Evolutionary conservation across 1,140 invertebrate species (phyloP).

Genomic region (Frieseomelitta varia): DNA sequence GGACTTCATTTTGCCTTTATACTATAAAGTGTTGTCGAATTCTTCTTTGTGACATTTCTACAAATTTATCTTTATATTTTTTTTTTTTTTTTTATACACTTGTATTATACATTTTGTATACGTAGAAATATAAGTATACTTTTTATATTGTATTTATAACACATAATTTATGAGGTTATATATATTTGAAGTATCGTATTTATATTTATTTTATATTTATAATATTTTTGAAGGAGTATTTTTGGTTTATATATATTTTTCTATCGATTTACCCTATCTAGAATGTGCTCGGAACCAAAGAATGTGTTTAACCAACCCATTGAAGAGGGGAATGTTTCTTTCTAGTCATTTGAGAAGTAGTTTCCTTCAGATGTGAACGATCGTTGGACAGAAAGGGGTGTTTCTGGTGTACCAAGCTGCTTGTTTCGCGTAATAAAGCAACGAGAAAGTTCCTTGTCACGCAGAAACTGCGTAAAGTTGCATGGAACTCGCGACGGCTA

Average conservation of each 20-base stretch:
- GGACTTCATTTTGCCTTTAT: neutral
- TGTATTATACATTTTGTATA: neutral
- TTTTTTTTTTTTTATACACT: too few species aligned
- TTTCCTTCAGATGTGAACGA: neutral
- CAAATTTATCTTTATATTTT: neutral
- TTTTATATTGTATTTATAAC: neutral
- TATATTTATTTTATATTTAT: neutral
- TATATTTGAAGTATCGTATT: too few species aligned
- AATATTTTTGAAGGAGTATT: neutral
- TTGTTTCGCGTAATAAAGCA: neutral
- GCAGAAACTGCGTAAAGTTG: neutral
- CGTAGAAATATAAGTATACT: neutral
- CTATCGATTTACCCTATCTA: neutral
- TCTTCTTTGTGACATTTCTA: too few species aligned
- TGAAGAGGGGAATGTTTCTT: neutral
- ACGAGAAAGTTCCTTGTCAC: neutral
- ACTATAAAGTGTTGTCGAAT: too few species aligned
- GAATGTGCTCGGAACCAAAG: neutral
- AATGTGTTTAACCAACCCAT: neutral
- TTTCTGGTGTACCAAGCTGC: neutral
- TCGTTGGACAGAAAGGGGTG: too few species aligned
- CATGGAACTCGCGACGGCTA: neutral
- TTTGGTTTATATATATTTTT: neutral
- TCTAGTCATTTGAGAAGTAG: neutral
- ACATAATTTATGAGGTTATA: neutral